Evolutionary conservation across 2,888 invertebrate species (phyloP).

Genomic region (Amiota mariae): DNA sequence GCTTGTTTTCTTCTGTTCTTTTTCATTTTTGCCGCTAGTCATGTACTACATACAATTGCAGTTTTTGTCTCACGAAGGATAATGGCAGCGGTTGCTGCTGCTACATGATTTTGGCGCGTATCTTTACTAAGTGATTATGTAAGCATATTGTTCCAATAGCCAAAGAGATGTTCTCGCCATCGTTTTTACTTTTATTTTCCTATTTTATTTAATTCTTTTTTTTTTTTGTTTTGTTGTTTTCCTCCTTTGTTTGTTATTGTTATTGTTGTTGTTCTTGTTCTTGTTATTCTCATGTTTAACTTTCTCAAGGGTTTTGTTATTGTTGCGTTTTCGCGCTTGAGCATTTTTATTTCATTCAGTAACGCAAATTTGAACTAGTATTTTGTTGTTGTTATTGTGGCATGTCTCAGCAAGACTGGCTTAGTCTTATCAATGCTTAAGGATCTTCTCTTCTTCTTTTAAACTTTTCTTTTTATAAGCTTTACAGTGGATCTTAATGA

Average conservation of each 20-base stretch:
- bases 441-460: conserved; percentile 39
- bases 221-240: conserved; percentile 10
- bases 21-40: conserved; percentile 4
- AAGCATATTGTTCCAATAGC: conserved; percentile 32
- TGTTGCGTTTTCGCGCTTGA: conserved; percentile 28
- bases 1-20: no score
- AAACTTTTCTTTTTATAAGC: conserved; percentile 47
- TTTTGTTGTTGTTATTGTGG: not conserved
- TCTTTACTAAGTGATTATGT: conserved; percentile 66
- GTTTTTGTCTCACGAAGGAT: conserved; percentile 19
- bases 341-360: conserved; percentile 58
- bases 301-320: conserved; percentile 12
- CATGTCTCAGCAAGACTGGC: conserved; percentile 2
- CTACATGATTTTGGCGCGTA: conserved; percentile 39
- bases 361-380: conserved; percentile 54
- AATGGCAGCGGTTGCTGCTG: not conserved
- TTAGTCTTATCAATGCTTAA: conserved; percentile 33
- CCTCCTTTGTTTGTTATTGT: not conserved
- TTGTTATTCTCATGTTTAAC: conserved; percentile 7
- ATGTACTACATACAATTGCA: not conserved
- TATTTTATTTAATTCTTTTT: not conserved
- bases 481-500: conserved; percentile 28
- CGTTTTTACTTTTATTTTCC: conserved; percentile 25
- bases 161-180: not conserved
- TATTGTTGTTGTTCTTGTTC: not conserved